Evolutionary conservation across 2,113 vertebrate species (phyloP).

Genomic region (Oncorhynchus nerka): DNA sequence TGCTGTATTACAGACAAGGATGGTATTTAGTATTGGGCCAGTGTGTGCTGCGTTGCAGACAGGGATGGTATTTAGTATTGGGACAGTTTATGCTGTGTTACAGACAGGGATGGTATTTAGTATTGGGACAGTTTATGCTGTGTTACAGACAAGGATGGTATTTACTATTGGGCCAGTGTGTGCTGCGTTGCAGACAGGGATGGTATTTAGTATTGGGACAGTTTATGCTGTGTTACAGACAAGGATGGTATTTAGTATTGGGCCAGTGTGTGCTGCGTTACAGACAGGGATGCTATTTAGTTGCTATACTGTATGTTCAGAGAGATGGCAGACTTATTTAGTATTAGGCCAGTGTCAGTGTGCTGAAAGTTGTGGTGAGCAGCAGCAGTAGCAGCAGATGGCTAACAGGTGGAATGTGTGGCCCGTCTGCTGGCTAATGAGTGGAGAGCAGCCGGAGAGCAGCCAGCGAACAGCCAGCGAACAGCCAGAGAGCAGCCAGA

Average conservation of each 20-base stretch:
- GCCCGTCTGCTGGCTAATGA: slow-evolving; percentile 55
- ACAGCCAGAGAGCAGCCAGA: too few relatives aligned
- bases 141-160: too few relatives aligned
- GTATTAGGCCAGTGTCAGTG: slow-evolving; percentile 11
- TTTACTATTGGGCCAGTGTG: too few relatives aligned
- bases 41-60: too few relatives aligned
- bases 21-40: background rate
- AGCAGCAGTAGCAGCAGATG: slow-evolving; percentile 4
- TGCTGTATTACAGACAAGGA: background rate
- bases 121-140: too few relatives aligned
- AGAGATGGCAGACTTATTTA: background rate
- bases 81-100: too few relatives aligned
- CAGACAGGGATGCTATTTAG: background rate
- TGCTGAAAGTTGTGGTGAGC: slow-evolving; percentile 22
- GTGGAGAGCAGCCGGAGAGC: slow-evolving; percentile 26
- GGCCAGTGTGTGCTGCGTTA: background rate
- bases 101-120: too few relatives aligned
- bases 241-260: background rate
- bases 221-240: too few relatives aligned
- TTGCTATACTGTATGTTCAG: background rate
- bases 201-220: too few relatives aligned
- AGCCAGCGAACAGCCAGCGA: slow-evolving; percentile 24
- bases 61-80: too few relatives aligned
- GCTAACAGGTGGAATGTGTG: slow-evolving; percentile 57
- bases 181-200: too few relatives aligned